phyloP scores from a whole-genome alignment of 1,140 invertebrate species.

The Eumaeus atala region DNA sequence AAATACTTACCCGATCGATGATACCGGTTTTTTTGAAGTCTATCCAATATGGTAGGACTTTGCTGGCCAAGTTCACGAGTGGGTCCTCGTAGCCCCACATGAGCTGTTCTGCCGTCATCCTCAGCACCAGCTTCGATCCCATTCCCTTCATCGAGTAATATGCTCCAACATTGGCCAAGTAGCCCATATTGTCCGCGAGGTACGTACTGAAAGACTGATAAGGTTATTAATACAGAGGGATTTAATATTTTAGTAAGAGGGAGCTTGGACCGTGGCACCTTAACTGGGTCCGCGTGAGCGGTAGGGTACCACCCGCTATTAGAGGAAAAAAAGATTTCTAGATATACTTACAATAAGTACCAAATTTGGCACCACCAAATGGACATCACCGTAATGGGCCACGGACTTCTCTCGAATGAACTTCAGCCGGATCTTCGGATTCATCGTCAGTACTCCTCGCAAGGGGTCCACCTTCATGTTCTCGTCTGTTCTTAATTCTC shows the following conservation, averaged over 20 bases:
- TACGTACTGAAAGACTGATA: conserved; percentile 78
- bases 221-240: conserved; percentile 12
- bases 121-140: conserved; percentile 81
- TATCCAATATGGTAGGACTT: conserved; percentile 81
- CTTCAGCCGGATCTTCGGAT: conserved; percentile 35
- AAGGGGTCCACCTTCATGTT: conserved; percentile 47
- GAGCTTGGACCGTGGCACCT: too few relatives aligned
- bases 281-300: too few relatives aligned
- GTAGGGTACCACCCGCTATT: too few relatives aligned
- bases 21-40: conserved; percentile 86
- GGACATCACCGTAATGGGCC: conserved; percentile 37
- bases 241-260: too few relatives aligned
- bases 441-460: conserved; percentile 43
- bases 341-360: conserved; percentile 39
- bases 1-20: conserved; percentile 83
- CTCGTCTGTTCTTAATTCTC: conserved; percentile 50
- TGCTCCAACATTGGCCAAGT: conserved; percentile 78
- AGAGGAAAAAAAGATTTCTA: too few relatives aligned
- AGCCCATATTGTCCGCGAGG: conserved; percentile 70
- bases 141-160: conserved; percentile 77
- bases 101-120: conserved; percentile 82
- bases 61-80: conserved; percentile 80
- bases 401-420: conserved; percentile 42
- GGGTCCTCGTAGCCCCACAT: conserved; percentile 91
- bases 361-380: conserved; percentile 43